phyloP scores from a whole-genome alignment of 2,888 invertebrate genomes.

The Capitulum mitella region DNA sequence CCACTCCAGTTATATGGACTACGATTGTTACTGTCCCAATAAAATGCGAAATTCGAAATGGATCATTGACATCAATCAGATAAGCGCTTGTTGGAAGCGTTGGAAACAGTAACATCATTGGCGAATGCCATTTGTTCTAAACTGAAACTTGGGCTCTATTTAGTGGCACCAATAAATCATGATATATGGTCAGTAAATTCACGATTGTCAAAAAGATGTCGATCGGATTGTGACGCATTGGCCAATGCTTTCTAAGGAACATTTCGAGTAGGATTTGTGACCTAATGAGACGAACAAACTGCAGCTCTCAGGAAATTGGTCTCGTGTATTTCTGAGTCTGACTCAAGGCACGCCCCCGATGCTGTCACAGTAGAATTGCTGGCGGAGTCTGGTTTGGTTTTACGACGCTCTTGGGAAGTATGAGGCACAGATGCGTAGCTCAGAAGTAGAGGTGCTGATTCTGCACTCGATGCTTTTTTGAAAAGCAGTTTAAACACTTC shows the following conservation, averaged over 20 bases:
- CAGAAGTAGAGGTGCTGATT: no score
- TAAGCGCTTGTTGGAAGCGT: neutral
- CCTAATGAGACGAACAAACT: neutral
- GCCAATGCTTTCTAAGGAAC: conserved; percentile 7
- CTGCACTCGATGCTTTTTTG: no score
- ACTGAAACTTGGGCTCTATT: conserved; percentile 16
- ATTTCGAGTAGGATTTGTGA: neutral
- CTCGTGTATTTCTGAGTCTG: no score
- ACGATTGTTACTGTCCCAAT: neutral
- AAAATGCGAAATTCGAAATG: neutral
- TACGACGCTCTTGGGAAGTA: no score
- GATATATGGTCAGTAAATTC: conserved; percentile 12
- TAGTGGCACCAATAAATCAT: neutral
- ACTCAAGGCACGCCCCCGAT: no score
- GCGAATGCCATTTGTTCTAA: conserved; percentile 1
- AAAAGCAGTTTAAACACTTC: no score
- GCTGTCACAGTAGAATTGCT: no score
- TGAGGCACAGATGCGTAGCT: no score
- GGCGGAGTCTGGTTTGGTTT: no score
- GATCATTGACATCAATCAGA: neutral
- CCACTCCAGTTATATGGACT: neutral
- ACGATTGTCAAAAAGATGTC: neutral
- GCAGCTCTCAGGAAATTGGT: neutral
- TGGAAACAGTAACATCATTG: neutral
- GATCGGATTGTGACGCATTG: conserved; percentile 3